Conservation (phyloP, 2,888 invertebrate species). For the Odontothrips loti region DNA sequence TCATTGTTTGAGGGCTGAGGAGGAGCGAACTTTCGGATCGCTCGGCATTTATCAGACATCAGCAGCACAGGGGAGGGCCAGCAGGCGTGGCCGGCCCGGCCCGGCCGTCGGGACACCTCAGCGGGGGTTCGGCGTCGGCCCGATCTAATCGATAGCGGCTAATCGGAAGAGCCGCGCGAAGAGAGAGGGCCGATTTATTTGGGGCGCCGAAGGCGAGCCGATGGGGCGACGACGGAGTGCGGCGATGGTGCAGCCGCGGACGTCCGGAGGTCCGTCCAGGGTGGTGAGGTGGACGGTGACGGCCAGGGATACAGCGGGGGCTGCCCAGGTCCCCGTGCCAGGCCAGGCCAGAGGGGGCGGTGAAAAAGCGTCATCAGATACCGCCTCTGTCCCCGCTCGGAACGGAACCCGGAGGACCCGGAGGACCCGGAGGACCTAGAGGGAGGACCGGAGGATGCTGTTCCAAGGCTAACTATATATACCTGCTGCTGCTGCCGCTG, state of each 20-base stretch:
- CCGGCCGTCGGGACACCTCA: not conserved
- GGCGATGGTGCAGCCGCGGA: no score
- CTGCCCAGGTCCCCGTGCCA: not conserved
- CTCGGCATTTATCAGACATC: not conserved
- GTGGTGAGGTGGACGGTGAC: not conserved
- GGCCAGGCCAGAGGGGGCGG: no score
- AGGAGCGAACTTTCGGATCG: slow-evolving; percentile 9
- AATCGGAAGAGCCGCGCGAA: not conserved
- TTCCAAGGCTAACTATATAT: no score
- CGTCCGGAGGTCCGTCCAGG: no score
- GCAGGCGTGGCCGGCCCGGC: not conserved
- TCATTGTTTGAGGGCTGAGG: not conserved
- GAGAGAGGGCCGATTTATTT: not conserved
- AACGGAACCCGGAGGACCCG: not conserved
- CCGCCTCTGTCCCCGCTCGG: no score
- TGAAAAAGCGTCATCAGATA: no score
- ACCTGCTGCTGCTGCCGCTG: not conserved
- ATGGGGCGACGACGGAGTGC: not conserved
- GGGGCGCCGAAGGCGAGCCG: not conserved
- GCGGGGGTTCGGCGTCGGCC: no score
- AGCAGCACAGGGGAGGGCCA: not conserved
- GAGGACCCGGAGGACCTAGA: not conserved
- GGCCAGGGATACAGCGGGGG: no score
- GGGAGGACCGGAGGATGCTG: no score
- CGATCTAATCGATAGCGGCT: not conserved